These are phyloP conservation scores for Erannis defoliaria DNA, from an alignment of 2,888 invertebrate species.

Conservation along the genomic window DNA sequence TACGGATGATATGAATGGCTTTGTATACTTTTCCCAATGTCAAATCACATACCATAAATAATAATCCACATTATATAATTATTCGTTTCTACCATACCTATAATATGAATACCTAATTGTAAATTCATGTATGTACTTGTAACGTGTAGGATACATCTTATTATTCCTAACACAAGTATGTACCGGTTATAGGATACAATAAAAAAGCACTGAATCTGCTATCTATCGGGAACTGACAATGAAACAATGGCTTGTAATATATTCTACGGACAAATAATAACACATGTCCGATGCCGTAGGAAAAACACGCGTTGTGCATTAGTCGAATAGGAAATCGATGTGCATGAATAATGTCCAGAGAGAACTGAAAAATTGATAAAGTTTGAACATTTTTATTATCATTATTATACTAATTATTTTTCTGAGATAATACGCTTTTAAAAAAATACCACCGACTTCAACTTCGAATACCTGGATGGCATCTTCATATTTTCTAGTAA, in stretches of 20 bases:
- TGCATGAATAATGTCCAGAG: constrained; percentile 7
- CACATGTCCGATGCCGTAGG: constrained; percentile 50
- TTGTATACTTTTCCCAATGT: neutral
- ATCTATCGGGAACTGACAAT: constrained; percentile 34
- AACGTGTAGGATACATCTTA: constrained; percentile 16
- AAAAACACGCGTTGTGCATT: constrained; percentile 58
- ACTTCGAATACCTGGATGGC: too few relatives aligned
- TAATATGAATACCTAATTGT: neutral
- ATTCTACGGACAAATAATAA: constrained; percentile 58
- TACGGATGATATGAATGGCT: neutral
- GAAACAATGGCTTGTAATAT: constrained; percentile 57
- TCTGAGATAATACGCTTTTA: too few relatives aligned
- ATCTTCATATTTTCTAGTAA: too few relatives aligned
- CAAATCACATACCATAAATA: neutral
- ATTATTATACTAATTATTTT: neutral
- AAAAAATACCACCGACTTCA: too few relatives aligned
- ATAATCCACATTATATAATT: neutral
- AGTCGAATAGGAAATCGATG: constrained; percentile 36
- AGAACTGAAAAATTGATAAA: neutral
- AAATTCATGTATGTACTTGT: neutral
- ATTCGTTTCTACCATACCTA: neutral
- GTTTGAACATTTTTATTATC: neutral
- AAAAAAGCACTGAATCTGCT: constrained; percentile 26
- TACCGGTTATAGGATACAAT: constrained; percentile 29
- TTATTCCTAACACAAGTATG: constrained; percentile 26